Base-by-base conservation (phyloP, 2,888 invertebrate genomes). In the Scaptomyza polygonia region DNA sequence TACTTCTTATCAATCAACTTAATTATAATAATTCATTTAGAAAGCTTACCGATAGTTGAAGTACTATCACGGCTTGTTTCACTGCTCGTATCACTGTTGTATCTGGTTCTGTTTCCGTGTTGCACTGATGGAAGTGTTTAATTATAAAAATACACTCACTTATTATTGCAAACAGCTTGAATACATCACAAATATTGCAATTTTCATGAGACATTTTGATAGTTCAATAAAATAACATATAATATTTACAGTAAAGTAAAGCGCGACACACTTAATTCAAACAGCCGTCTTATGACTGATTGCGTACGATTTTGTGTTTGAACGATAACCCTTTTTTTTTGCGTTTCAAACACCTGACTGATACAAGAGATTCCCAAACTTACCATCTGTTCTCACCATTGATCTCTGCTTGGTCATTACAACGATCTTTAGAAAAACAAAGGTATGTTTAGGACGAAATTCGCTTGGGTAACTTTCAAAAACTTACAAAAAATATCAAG, bases 401-500 rank as follows among this genome's bases (percentile, higher is more conserved):
- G 14, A 30, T 8, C 11, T 12, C 16, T 18, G 11, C 5, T n/a
- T 30, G 9, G 21, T 0, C 0, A 30, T 7, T 4, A 4, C 7
- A 3, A 54, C 0, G n/a, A 9, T 30, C 65, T 64, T 49, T 47
- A 14, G 21, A 42, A 21, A 1, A 34, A 2, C 36, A 48, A 25
- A 11, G 2, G 25, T 25, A 21, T 12, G 25, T 25, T 9, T 2
- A 34, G 4, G 3, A 34, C 3, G 12, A 44, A 8, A 12, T 9
- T 32, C 4, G 7, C 14, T 11, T 14, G 5, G 7, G 3, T 9
- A 8, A 30, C 18, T 32, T 32, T 12, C 16, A 9, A 3, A n/a
- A 5, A 14, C 3, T 1, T 72, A 72, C 73, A 12, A 7, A 16
- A 25, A 7, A 8, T 5, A 57, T 11, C 2, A 63, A 5, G 7